Evolutionary conservation across 2,888 invertebrate genomes (phyloP).

Genomic region (Pyrgus malvae): DNA sequence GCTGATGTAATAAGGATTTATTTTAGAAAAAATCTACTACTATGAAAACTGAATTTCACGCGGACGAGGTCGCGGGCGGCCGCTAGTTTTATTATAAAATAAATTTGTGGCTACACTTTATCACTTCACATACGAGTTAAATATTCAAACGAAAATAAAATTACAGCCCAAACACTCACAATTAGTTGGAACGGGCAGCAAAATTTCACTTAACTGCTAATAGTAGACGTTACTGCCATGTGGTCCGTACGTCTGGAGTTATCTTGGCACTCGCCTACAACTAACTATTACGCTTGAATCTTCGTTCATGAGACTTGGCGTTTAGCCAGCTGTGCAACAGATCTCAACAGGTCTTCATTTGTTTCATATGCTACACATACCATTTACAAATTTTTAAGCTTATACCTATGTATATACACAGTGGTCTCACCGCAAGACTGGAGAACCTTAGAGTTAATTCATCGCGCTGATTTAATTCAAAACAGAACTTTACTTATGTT

Average conservation of each 20-base stretch:
- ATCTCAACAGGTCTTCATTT: conserved; percentile 59
- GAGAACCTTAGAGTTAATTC: background rate
- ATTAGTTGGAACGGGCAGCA: conserved; percentile 23
- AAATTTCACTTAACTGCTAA: conserved; percentile 28
- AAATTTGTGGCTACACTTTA: background rate
- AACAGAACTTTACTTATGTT: too few relatives aligned
- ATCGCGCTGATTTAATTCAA: too few relatives aligned
- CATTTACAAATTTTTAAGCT: too few relatives aligned
- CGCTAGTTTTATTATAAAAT: too few relatives aligned
- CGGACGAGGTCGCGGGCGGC: too few relatives aligned
- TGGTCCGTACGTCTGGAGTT: conserved; percentile 39
- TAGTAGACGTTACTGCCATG: conserved; percentile 10
- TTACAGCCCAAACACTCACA: background rate
- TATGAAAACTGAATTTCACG: too few relatives aligned
- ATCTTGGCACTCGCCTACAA: conserved; percentile 30
- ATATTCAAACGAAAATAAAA: background rate
- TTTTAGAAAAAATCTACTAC: too few relatives aligned
- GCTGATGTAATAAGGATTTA: too few relatives aligned
- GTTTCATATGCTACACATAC: conserved; percentile 29
- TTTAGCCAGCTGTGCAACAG: conserved; percentile 67
- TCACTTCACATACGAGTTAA: background rate
- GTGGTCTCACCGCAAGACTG: too few relatives aligned
- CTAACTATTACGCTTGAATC: background rate
- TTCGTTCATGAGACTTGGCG: conserved; percentile 64
- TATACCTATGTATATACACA: too few relatives aligned